Percentiles rank a stretch among this genome's conserved stretches.
Evolutionary conservation across 92 coral and sea anemone species (phyloP).

Genomic region (Paragorgia papillata): DNA sequence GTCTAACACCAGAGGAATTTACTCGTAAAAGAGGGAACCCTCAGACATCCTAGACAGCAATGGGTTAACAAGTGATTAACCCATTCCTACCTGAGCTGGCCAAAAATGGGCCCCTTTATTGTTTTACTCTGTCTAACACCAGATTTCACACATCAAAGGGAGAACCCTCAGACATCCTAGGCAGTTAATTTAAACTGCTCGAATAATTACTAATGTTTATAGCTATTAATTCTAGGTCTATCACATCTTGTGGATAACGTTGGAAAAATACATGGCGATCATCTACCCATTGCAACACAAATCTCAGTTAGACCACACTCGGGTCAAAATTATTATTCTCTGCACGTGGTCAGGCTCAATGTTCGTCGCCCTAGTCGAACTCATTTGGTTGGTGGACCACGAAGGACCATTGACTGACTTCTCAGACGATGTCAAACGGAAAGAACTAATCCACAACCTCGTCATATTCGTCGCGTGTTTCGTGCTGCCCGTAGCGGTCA

Average conservation of each 20-base stretch:
- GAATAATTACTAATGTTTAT: no score
- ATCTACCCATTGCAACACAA: slow-evolving; percentile 8
- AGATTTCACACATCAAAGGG: no score
- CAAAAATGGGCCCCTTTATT: no score
- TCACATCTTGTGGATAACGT: slow-evolving; percentile 25
- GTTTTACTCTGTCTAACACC: no score
- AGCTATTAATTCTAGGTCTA: no score
- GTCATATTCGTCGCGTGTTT: slow-evolving; percentile 7
- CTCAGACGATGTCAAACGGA: slow-evolving; percentile 8
- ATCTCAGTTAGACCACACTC: slow-evolving; percentile 9
- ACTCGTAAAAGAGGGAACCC: no score
- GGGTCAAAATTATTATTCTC: neutral
- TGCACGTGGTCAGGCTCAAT: slow-evolving; percentile 15
- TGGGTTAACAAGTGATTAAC: no score
- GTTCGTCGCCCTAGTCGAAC: neutral
- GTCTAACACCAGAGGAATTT: no score
- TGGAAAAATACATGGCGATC: slow-evolving; percentile 27
- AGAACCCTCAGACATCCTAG: no score
- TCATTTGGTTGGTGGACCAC: slow-evolving; percentile 7
- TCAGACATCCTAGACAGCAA: no score
- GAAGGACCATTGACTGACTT: neutral
- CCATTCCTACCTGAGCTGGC: no score
- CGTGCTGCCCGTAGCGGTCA: slow-evolving; percentile 17
- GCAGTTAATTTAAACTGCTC: no score
- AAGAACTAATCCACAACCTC: neutral